Conservation (phyloP, 2,113 vertebrate species). For the Callipepla californica region DNA sequence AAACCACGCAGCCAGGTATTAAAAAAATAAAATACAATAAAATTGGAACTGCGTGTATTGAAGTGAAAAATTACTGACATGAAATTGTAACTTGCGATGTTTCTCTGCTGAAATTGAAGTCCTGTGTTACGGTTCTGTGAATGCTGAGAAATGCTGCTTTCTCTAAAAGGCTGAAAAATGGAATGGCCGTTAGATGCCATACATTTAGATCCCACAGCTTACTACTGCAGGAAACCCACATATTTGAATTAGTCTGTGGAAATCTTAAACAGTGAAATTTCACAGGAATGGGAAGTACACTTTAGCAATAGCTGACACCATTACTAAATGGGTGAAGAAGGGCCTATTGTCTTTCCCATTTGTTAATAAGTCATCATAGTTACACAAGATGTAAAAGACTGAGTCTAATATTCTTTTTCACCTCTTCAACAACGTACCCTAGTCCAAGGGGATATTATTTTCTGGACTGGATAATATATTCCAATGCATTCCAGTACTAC, state of each 20-base stretch:
- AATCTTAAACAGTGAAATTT: not conserved
- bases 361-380: not conserved
- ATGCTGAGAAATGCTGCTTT: not conserved
- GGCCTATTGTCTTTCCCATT: not conserved
- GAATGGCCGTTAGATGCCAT: not conserved
- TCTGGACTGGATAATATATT: not conserved
- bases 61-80: not conserved
- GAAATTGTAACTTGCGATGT: not conserved
- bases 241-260: not conserved
- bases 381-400: not conserved
- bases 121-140: not conserved
- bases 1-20: not conserved
- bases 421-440: not conserved
- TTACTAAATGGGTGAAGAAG: not conserved
- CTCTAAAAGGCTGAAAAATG: not conserved
- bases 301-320: not conserved
- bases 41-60: not conserved
- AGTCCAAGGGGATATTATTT: accelerated
- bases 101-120: not conserved
- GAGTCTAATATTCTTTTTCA: accelerated
- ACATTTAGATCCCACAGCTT: not conserved
- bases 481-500: not conserved
- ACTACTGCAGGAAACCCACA: not conserved
- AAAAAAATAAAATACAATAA: not conserved
- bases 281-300: not conserved